A percentile compares a stretch with the other conserved stretches of the same genome.
Evolutionary conservation across 2,113 vertebrate species (phyloP).

Genomic region (Mionectes macconnelli): DNA sequence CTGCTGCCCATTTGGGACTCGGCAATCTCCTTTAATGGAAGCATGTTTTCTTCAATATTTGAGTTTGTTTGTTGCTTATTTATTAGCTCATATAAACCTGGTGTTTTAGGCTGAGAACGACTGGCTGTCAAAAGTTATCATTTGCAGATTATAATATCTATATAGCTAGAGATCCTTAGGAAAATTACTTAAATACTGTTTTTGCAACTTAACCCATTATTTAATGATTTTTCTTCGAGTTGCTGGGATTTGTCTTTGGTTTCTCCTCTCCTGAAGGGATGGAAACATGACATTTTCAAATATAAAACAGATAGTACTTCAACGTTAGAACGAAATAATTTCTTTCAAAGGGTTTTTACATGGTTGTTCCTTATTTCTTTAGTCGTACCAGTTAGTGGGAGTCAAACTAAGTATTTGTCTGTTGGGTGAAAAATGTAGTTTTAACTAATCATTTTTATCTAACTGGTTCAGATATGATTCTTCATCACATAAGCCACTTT

Average conservation of each 20-base stretch:
- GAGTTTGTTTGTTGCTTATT: constrained; percentile 63
- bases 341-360: not conserved
- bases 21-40: constrained; percentile 75
- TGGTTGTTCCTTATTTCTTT: not conserved
- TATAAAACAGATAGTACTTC: not conserved
- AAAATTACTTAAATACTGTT: not conserved
- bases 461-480: not conserved
- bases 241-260: not conserved
- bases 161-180: not conserved
- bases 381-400: not conserved
- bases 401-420: not conserved
- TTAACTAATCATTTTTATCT: not conserved
- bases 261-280: not conserved
- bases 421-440: not conserved
- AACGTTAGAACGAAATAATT: not conserved
- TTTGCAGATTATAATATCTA: not conserved
- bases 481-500: not conserved
- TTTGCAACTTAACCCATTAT: not conserved
- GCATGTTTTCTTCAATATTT: constrained; percentile 65
- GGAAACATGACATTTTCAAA: not conserved
- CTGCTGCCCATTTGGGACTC: constrained; percentile 66
- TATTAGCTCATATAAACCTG: not conserved
- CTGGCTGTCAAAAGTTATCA: not conserved
- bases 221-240: not conserved
- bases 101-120: not conserved